A percentile compares a stretch with the other conserved stretches of the same genome.
These are phyloP conservation scores for Lutraria lutraria DNA, from an alignment of 2,888 invertebrate genomes.

Conservation along the genomic window DNA sequence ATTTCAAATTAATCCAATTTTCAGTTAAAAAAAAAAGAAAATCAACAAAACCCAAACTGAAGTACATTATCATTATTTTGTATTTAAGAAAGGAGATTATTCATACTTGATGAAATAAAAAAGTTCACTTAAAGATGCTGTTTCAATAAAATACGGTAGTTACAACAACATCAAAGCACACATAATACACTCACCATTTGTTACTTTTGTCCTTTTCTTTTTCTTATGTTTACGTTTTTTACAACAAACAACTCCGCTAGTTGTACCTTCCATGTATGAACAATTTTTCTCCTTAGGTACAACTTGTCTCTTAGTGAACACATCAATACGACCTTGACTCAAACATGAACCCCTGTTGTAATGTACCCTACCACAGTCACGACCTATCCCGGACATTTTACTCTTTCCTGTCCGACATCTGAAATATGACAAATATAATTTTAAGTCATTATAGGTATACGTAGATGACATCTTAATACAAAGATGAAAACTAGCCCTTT, in stretches of 20 bases:
- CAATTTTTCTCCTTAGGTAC: slow-evolving; percentile 74
- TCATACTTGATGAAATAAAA: too few relatives aligned
- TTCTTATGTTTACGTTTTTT: slow-evolving; percentile 67
- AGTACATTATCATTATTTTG: too few relatives aligned
- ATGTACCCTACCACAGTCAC: slow-evolving; percentile 79
- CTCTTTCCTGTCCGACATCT: slow-evolving; percentile 81
- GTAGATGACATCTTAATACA: too few relatives aligned
- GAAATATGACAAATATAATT: slow-evolving; percentile 24
- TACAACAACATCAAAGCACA: neutral
- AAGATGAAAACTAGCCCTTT: too few relatives aligned
- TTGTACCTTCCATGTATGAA: slow-evolving; percentile 78
- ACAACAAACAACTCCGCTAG: slow-evolving; percentile 85
- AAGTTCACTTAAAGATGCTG: too few relatives aligned
- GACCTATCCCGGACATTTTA: slow-evolving; percentile 84
- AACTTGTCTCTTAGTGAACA: slow-evolving; percentile 76
- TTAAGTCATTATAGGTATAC: too few relatives aligned
- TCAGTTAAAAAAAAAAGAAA: too few relatives aligned
- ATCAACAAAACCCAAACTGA: too few relatives aligned
- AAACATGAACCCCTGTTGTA: slow-evolving; percentile 82
- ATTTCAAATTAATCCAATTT: too few relatives aligned
- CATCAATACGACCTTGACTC: slow-evolving; percentile 83
- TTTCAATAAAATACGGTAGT: too few relatives aligned
- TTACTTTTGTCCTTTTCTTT: neutral
- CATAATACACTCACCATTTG: slow-evolving; percentile 21
- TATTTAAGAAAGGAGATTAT: too few relatives aligned